Evolutionary conservation across 1,140 invertebrate species (phyloP), one percentile per base, ranked within the genome.

Genomic region (Tetranychus urticae): DNA sequence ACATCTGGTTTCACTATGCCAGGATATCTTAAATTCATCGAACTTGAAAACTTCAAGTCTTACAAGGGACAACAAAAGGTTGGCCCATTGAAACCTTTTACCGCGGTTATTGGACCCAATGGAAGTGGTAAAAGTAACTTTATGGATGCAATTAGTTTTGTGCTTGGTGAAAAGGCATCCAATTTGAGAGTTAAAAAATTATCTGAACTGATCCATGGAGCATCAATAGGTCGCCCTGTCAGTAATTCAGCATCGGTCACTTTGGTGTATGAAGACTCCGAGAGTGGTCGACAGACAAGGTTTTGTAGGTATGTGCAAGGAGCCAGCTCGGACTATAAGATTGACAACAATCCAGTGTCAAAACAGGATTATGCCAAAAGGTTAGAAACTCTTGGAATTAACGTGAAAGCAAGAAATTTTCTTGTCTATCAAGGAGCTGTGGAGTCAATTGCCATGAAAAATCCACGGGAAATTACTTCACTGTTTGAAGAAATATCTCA

Each of bases 51-150:
- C 74, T 99, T 98, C 74, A 99, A 99, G 75, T 98, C 93, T 4
- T 99, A 98, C 70, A 82, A 85, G 67, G 94, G 94, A 7, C 84
- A 83, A 69, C 82, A 90, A 66, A 78, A 81, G 59, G 94, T 99
- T 67, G 96, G 94, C 36, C 92, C 94, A 14, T 77, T 99, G 65
- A 91, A 91, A 69, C 83, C 86, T 33, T 99, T 99, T 71, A 97
- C 90, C 56, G 93, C 94, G 1, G 92, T 99, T 55, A 92, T 99
- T 67, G 96, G 94, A 3, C 93, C 94, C 50, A 99, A 98, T 86
- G 96, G 96, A 69, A 97, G 92, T 67, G 91, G 91, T 89, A 99
- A 99, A 77, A 97, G 93, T 0, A 99, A 99, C 74, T 93, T 98
- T 70, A 99, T 99, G 94, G 94, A 98, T 72, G 94, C 94, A 50